A percentile compares a stretch with the other conserved stretches of the same genome.
These are phyloP conservation scores for Camelus dromedarius DNA, from an alignment of 2,113 vertebrate genomes.

Conservation along the genomic window DNA sequence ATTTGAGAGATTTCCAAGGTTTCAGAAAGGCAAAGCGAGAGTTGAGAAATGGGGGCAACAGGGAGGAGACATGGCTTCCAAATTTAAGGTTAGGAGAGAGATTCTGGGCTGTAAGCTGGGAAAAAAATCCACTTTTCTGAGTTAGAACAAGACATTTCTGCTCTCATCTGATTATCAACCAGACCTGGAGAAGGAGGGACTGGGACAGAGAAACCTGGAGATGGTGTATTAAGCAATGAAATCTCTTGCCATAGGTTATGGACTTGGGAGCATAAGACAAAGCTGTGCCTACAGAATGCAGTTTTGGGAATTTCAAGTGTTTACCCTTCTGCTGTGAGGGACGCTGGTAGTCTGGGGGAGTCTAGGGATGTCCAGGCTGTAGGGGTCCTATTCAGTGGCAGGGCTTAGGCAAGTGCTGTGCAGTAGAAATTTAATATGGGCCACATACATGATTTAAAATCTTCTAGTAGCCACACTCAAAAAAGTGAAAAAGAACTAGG, in stretches of 20 bases:
- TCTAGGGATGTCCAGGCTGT: background rate
- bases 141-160: background rate
- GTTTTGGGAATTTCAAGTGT: background rate
- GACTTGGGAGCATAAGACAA: background rate
- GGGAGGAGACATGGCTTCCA: background rate
- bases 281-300: background rate
- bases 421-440: slow-evolving; percentile 21
- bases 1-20: background rate
- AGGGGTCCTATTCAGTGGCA: background rate
- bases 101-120: background rate
- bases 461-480: slow-evolving; percentile 3
- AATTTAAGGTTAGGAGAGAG: slow-evolving; percentile 8
- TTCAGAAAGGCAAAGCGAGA: slow-evolving; percentile 34
- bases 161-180: background rate
- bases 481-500: slow-evolving; percentile 20
- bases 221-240: background rate
- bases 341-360: background rate
- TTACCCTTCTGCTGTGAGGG: background rate
- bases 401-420: background rate
- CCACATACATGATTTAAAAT: background rate
- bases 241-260: background rate
- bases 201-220: background rate
- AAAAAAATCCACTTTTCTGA: background rate
- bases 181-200: background rate
- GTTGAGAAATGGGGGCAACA: slow-evolving; percentile 21